These are phyloP conservation scores for Syrrhaptes paradoxus DNA, from an alignment of 2,113 vertebrate species.

Conservation along the genomic window DNA sequence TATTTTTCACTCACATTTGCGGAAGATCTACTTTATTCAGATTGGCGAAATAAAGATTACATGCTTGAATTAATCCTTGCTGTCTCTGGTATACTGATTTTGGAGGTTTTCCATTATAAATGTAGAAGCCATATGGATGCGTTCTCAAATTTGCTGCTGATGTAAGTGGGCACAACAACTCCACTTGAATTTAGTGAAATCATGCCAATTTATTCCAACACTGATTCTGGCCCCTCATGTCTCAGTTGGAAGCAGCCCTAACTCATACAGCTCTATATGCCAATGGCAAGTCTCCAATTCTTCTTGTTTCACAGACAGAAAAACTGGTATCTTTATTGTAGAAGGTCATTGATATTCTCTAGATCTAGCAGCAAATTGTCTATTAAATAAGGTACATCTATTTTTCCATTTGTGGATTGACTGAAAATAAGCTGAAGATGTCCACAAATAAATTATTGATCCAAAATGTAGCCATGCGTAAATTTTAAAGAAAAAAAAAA, in stretches of 20 bases:
- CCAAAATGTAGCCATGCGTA: fast-evolving
- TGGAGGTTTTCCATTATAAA: background rate
- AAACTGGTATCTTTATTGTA: background rate
- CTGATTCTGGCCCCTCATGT: background rate
- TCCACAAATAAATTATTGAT: background rate
- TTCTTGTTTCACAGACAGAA: background rate
- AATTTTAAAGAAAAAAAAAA: background rate
- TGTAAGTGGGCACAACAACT: background rate
- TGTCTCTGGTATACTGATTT: background rate
- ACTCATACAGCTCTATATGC: background rate
- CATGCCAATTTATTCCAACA: background rate
- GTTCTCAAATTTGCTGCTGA: background rate
- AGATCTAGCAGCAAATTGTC: background rate
- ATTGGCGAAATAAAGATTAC: background rate
- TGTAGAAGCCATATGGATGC: background rate
- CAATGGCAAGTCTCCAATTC: background rate
- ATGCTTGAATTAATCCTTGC: background rate
- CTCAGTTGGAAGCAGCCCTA: background rate
- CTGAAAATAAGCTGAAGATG: background rate
- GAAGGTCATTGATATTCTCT: background rate
- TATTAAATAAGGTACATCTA: background rate
- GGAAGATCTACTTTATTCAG: background rate
- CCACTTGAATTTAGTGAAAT: background rate
- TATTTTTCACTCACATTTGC: background rate
- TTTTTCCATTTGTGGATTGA: background rate